A percentile compares a stretch with the other conserved stretches of the same genome.
Conservation (phyloP, 1,140 invertebrate genomes). For the Nymphalis io region DNA sequence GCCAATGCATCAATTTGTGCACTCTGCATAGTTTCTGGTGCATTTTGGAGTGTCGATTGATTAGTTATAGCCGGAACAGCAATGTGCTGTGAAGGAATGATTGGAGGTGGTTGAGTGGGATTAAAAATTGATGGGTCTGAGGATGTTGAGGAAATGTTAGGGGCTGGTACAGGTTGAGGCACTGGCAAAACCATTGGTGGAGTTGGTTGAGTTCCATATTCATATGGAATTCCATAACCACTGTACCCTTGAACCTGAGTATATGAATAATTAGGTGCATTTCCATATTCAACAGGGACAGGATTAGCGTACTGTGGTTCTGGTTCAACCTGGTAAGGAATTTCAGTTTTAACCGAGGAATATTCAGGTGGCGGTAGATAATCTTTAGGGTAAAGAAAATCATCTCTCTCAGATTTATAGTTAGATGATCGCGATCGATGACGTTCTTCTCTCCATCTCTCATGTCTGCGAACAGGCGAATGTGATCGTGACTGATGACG, state of each 20-base stretch:
- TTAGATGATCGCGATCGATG: conserved; percentile 13
- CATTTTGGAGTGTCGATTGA: conserved; percentile 9
- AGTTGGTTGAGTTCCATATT: conserved; percentile 42
- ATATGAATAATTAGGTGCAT: conserved; percentile 44
- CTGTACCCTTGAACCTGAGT: conserved; percentile 47
- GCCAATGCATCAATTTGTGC: conserved; percentile 64
- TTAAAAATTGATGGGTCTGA: conserved; percentile 21
- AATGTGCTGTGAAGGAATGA: conserved; percentile 38
- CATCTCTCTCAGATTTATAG: conserved; percentile 38
- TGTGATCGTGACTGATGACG: conserved; percentile 33
- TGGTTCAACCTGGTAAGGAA: conserved; percentile 29
- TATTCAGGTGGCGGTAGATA: conserved; percentile 27
- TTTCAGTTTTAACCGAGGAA: conserved; percentile 26
- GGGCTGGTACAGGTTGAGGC: conserved; percentile 54
- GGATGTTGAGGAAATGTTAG: conserved; percentile 24
- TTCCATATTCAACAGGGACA: conserved; percentile 30
- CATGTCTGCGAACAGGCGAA: conserved; percentile 21
- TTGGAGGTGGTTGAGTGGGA: conserved; percentile 37
- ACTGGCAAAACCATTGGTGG: conserved; percentile 33
- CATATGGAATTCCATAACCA: conserved; percentile 48
- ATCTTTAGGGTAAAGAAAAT: conserved; percentile 58
- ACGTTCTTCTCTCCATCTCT: conserved; percentile 12
- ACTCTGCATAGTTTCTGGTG: conserved; percentile 14
- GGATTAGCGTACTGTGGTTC: conserved; percentile 28
- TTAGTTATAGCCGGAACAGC: conserved; percentile 18